Conservation (phyloP, 2,113 vertebrate genomes). For the Ia io region DNA sequence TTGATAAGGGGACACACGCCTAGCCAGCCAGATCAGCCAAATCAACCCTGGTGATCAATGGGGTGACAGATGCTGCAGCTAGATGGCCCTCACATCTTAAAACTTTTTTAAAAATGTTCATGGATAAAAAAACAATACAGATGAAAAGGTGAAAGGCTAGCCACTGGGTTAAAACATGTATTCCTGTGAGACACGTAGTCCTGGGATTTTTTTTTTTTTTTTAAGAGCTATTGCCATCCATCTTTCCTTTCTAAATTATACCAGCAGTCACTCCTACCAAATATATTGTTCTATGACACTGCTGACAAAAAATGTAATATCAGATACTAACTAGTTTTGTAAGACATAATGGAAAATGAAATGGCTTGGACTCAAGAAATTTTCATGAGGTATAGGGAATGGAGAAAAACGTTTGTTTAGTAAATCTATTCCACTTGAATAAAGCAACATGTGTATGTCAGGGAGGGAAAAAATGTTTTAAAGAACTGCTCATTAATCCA, state of each 20-base stretch:
- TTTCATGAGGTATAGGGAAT: background rate
- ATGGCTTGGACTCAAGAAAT: background rate
- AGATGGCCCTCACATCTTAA: background rate
- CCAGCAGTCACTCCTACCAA: background rate
- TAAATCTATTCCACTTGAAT: background rate
- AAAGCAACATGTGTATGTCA: background rate
- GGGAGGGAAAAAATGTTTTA: background rate
- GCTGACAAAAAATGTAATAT: background rate
- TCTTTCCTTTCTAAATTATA: slow-evolving; percentile 18
- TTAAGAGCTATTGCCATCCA: background rate
- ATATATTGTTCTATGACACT: background rate
- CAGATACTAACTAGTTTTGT: background rate
- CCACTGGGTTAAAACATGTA: background rate
- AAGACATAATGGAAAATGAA: background rate
- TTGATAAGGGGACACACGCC: background rate
- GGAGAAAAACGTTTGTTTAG: background rate
- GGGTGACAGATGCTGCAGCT: background rate
- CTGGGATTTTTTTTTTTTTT: background rate
- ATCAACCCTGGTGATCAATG: background rate
- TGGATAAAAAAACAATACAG: background rate
- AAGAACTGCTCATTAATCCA: background rate
- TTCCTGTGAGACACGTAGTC: background rate
- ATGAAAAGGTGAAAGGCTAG: background rate
- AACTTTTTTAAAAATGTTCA: background rate
- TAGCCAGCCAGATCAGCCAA: background rate